Base-by-base conservation (phyloP, 1,140 invertebrate species). In the Chironomus tepperi region DNA sequence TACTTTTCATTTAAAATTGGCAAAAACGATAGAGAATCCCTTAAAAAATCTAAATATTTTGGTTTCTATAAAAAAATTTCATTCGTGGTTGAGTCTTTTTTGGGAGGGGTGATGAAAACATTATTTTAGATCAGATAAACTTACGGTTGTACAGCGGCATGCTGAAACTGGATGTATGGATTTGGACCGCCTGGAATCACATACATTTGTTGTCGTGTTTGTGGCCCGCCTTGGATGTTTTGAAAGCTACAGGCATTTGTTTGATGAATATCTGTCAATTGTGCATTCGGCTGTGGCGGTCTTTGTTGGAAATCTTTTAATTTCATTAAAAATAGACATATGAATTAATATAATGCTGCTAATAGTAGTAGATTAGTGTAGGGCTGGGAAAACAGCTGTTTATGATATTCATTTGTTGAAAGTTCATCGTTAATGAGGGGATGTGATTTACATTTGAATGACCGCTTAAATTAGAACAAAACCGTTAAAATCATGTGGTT, bases 161-260 rank as follows among this genome's bases (percentile, higher is more conserved):
- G 65, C 18, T 70, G 65, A 18, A 19, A 70, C 12, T 70, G 65
- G 19, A 70, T 70, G 18, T 70, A 70, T 6, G 65, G 65, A 70
- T 19, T 70, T 21, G 65, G 65, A 19, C 15, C 16, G 7, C 15
- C 5, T 21, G 65, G 15, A 21, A 70, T 70, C 6, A 70, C 65
- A 70, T 70, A 70, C 73, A 73, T 73, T 43, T 18, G 42, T 43
- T 34, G 24, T 2, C 24, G 74, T 16, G 64, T 12, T 9, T 47
- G 64, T 1, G 21, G 65, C 10, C 12, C 47, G 12, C 47, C 47
- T 57, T 43, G 15, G 8, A 74, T 74, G 47, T 42, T 74, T 21
- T 74, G 74, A 70, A 24, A 74, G 12, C 64, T 65, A 16, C 74
- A 74, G 8, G 74, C 12, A 74, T 74, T 74, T 15, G 43, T 74